These are phyloP conservation scores for Synanthedon formicaeformis DNA, from an alignment of 2,888 invertebrate species.

Conservation along the genomic window DNA sequence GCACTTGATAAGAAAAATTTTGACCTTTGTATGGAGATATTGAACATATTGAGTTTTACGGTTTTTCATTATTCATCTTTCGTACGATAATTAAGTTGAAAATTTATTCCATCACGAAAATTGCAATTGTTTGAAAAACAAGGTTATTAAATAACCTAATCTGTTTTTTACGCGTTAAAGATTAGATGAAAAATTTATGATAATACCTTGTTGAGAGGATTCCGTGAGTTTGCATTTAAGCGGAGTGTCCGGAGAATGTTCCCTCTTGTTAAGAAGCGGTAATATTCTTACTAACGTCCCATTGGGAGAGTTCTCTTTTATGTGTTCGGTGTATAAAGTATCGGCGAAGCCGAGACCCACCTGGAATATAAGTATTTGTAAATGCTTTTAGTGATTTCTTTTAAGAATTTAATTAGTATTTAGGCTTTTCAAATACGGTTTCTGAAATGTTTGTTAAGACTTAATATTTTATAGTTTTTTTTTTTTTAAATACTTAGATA, in stretches of 20 bases:
- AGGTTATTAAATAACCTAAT: no score
- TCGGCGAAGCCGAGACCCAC: slow-evolving; percentile 90
- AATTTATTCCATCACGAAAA: no score
- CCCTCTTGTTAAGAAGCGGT: slow-evolving; percentile 79
- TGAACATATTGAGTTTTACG: no score
- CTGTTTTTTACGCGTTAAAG: no score
- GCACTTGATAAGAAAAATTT: no score
- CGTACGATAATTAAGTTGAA: no score
- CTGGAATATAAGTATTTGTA: slow-evolving; percentile 29
- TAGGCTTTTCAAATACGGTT: neutral
- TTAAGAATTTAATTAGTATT: neutral
- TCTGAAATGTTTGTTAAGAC: neutral
- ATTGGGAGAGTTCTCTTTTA: slow-evolving; percentile 80
- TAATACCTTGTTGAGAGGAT: slow-evolving; percentile 79
- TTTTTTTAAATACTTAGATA: no score
- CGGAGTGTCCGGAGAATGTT: slow-evolving; percentile 76
- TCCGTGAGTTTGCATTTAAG: slow-evolving; percentile 83
- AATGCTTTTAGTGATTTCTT: neutral
- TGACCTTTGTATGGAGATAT: no score
- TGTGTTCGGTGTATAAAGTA: slow-evolving; percentile 84
- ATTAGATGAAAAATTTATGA: no score
- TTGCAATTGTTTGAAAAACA: no score
- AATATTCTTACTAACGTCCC: slow-evolving; percentile 77
- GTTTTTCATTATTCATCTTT: no score
- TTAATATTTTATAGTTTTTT: neutral